Evolutionary conservation across 2,797 vertebrate genomes (phyloP), one percentile per base, ranked within the genome.

Genomic region (Chaetophractus vellerosus): DNA sequence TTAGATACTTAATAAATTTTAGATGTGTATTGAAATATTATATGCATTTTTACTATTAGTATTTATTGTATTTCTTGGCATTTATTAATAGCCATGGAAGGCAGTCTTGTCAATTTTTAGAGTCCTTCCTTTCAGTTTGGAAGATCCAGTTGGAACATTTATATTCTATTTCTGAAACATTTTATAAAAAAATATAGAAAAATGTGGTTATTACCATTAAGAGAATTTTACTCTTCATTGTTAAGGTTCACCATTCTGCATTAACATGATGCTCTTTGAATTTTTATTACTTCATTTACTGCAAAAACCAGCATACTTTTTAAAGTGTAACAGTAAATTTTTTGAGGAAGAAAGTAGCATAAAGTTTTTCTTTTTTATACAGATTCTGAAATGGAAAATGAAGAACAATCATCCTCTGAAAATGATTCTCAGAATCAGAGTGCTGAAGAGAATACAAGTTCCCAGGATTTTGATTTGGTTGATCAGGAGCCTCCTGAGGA

Each of bases 381-480:
- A 99, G 98, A 99, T 97, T 96, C 98, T 80, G 99, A 98, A 96
- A 92, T 97, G 93, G 98, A 99, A 93, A 98, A 76, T 90, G 97
- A 96, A 97, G 98, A 98, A 52, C 98, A 98, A 55, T 98, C 98
- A n/a, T 95, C 97, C 72, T 88, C 97, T 81, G 98, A 99, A 95
- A 98, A 98, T 0, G 98, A 99, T 71, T 98, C 98, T 55, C 98
- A 98, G 88, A 98, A 97, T 92, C 97, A 98, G 91, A 97, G 97
- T 38, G 88, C 95, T 0, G 98, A 98, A 78, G 97, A 97, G 91
- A 78, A 95, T 41, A 5, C 95, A 41, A 82, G 91, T 90, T 84
- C 98, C 97, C 98, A 97, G 90, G 97, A 98, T 69, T 78, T 82
- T 38, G 90, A 88, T 64, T 86, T 83, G 12, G 92, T 66, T 74